phyloP scores from a whole-genome alignment of 2,797 vertebrate species.

The Paratrypauchen microcephalus region DNA sequence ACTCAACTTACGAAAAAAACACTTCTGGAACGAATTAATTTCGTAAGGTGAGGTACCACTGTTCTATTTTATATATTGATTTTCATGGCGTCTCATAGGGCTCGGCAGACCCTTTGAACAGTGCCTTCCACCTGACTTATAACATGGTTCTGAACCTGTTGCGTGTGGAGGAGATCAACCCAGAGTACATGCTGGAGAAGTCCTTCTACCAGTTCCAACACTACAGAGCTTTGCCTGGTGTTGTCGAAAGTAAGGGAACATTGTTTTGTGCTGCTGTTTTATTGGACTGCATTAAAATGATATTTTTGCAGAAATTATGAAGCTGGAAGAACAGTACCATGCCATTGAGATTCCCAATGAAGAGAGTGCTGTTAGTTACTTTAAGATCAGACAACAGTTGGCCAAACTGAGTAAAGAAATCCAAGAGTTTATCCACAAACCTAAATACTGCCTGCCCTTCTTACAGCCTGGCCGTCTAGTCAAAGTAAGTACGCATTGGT shows the following conservation, averaged over 20 bases:
- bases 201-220: slow-evolving; percentile 98
- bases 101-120: slow-evolving; percentile 93
- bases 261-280: background rate
- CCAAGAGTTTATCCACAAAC: slow-evolving; percentile 93
- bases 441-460: slow-evolving; percentile 95
- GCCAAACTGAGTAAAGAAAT: slow-evolving; percentile 93
- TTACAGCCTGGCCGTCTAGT: slow-evolving; percentile 93
- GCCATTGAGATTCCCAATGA: slow-evolving; percentile 92
- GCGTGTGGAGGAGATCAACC: slow-evolving; percentile 97
- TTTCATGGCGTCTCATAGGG: slow-evolving; percentile 72
- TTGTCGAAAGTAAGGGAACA: slow-evolving; percentile 88
- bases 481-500: slow-evolving; percentile 75
- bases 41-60: too few species aligned
- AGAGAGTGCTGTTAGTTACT: slow-evolving; percentile 92
- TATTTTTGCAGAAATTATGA: slow-evolving; percentile 81
- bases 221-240: slow-evolving; percentile 92
- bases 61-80: background rate
- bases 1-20: too few species aligned
- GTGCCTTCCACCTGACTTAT: slow-evolving; percentile 95
- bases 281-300: background rate
- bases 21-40: too few species aligned
- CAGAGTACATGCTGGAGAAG: slow-evolving; percentile 97
- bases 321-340: slow-evolving; percentile 89
- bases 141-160: slow-evolving; percentile 98
- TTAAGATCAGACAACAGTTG: slow-evolving; percentile 94